Evolutionary conservation across 1,140 invertebrate genomes (phyloP), one percentile per base, ranked within the genome.

Genomic region (Drosophila ogumai): DNA sequence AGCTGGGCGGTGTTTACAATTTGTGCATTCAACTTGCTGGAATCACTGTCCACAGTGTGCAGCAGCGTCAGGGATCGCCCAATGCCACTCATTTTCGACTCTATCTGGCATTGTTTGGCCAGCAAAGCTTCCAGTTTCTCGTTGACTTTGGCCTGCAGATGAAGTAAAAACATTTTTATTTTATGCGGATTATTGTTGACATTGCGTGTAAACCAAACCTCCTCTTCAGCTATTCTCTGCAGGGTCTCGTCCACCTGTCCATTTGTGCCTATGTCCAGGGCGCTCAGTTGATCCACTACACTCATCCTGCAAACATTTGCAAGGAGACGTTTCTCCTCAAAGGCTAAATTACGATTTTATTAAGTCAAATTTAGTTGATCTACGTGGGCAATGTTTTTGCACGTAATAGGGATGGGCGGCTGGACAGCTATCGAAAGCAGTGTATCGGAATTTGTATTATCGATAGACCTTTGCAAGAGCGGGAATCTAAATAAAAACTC

Each of bases 1-100:
- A 99, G 93, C 34, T 95, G 94, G 44, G 98, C 97, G 3, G 98
- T 99, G 87, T 96, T 96, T n/a, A 95, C 94, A 44, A 98, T 97
- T 94, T 97, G 97, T 59, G 94, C 94, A n/a, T 95, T 94, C n/a
- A 98, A 93, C 75, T 96, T 95, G 75, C 96, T 94, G 15, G 96
- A 95, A 93, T 98, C 96, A 36, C 94, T 93, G 81, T 95, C 94
- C n/a, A 92, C 82, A 0, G 94, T 90, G 64, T 94, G 93, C 4
- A 96, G 81, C 68, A 94, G 94, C 2, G 94, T 93, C 59, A 95
- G 93, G 2, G 95, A 93, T 64, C 94, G 92, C 5, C 93, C 92
- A 22, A 94, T 90, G 6, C 91, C 81, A 64, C 90, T 91, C 77
- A 96, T 93, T 85, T 95, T 95, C 10, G 93, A 92, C 81, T 95